These are phyloP conservation scores for Archilochus colubris DNA, from an alignment of 2,113 vertebrate species.

Conservation along the genomic window DNA sequence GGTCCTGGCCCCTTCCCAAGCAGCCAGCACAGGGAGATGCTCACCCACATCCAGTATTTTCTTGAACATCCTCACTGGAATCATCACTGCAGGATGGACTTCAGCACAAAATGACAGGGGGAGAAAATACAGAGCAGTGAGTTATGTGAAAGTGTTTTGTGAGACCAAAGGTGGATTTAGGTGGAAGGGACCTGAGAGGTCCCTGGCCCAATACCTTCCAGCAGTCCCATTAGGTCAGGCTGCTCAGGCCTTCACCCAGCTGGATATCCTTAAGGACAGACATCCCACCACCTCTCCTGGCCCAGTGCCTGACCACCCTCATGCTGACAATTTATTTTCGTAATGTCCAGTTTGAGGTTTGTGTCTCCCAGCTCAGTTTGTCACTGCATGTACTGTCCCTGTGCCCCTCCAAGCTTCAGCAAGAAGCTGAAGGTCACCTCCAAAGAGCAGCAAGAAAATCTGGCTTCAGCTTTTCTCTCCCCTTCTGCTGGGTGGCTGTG, in stretches of 20 bases:
- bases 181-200: background rate
- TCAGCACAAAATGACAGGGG: background rate
- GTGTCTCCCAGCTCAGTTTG: background rate
- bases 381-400: background rate
- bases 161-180: background rate
- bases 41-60: rapidly evolving
- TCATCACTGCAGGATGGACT: background rate
- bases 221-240: background rate
- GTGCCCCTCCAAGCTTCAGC: background rate
- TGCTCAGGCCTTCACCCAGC: background rate
- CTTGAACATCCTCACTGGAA: background rate
- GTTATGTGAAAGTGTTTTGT: background rate
- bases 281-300: background rate
- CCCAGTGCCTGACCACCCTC: rapidly evolving
- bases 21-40: rapidly evolving
- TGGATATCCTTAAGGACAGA: background rate
- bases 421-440: background rate
- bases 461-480: background rate
- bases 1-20: background rate
- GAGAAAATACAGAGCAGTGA: background rate
- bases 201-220: background rate
- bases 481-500: background rate
- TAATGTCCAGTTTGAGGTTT: background rate
- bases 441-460: background rate
- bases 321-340: background rate